phyloP scores from a whole-genome alignment of 2,113 vertebrate species.

The Centropus unirufus region DNA sequence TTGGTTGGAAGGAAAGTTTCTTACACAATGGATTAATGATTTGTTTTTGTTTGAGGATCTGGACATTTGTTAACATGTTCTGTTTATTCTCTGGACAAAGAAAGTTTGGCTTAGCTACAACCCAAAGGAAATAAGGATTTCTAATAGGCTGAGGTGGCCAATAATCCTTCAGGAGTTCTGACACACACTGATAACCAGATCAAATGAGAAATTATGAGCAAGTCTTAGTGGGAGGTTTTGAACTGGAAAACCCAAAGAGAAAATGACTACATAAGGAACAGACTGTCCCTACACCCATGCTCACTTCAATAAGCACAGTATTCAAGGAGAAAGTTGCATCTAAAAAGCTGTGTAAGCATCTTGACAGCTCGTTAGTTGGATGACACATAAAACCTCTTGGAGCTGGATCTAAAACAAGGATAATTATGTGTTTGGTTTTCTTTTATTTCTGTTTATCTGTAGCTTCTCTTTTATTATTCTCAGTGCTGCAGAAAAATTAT shows the following conservation, averaged over 20 bases:
- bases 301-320: background rate
- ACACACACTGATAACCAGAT: background rate
- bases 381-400: constrained; percentile 55
- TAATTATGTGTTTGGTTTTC: constrained; percentile 18
- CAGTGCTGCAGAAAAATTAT: background rate
- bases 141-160: constrained; percentile 1
- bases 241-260: constrained; percentile 5
- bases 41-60: constrained; percentile 7
- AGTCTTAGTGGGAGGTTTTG: background rate
- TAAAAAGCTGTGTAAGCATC: constrained; percentile 42
- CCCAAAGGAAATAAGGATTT: background rate
- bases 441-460: constrained; percentile 38
- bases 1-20: background rate
- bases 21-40: constrained; percentile 18
- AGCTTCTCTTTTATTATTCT: constrained; percentile 38
- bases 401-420: constrained; percentile 22
- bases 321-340: background rate
- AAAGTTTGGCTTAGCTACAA: background rate
- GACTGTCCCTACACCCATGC: background rate
- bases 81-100: constrained; percentile 29
- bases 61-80: background rate
- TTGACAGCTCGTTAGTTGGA: constrained; percentile 22
- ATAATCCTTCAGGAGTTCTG: background rate
- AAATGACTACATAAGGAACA: background rate
- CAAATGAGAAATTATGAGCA: constrained; percentile 10